Evolutionary conservation across 2,113 vertebrate species (phyloP).

Genomic region (Nothoprocta pentlandii): DNA sequence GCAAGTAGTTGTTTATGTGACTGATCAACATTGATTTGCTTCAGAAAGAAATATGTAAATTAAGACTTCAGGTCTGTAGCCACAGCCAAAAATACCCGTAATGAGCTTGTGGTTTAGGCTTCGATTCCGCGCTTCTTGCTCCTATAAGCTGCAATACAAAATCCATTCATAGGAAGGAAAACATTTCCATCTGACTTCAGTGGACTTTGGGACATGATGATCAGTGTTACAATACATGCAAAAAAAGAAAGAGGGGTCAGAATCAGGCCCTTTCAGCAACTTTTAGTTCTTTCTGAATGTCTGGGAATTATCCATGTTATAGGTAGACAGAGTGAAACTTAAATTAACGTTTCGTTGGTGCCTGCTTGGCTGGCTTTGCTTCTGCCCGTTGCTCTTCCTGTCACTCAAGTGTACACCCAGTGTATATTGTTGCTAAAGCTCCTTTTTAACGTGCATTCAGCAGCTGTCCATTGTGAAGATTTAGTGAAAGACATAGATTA

Average conservation of each 20-base stretch:
- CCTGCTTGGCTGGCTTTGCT: neutral
- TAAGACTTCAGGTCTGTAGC: neutral
- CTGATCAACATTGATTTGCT: neutral
- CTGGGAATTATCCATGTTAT: neutral
- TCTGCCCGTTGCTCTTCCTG: neutral
- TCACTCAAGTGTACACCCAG: neutral
- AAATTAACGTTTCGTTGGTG: accelerated
- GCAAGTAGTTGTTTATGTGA: neutral
- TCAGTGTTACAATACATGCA: accelerated
- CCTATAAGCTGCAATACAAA: neutral
- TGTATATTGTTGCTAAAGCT: neutral
- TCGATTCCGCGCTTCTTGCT: neutral
- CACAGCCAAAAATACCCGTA: neutral
- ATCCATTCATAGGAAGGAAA: neutral
- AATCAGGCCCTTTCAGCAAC: neutral
- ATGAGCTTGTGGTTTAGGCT: neutral
- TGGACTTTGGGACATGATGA: no score
- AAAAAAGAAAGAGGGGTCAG: neutral
- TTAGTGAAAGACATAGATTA: neutral
- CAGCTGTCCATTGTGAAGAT: neutral
- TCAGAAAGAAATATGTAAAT: neutral
- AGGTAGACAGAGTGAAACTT: neutral
- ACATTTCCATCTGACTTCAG: neutral
- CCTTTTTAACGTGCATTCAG: neutral
- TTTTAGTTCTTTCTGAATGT: neutral